Base-by-base conservation (phyloP, 2,888 invertebrate species). In the Zaprionus lineosus region DNA sequence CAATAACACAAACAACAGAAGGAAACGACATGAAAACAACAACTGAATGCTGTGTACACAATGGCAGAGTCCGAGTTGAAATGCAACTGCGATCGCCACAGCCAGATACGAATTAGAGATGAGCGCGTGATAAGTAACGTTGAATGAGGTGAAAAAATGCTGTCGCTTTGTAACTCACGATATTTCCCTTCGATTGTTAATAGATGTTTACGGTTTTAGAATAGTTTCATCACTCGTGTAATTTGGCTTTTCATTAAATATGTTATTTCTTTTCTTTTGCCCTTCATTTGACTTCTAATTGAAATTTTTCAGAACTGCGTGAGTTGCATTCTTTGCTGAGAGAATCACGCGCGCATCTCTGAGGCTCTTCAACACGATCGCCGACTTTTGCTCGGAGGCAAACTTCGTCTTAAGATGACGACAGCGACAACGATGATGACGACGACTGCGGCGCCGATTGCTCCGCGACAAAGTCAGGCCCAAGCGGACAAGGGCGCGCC, bases 401-500 rank as follows among this genome's bases (percentile, higher is more conserved):
- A 52, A 41, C 43, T 9, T 3, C 5, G 15, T 51, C 40, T 34
- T 31, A 31, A 51, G 59, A 61, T 47, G 43, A 18, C 24, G 15
- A n/a, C 40, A 44, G 8, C 29, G 39, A 26, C 41, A 24, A 14
- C 53, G 43, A 18, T 24, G 15, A n/a, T 40, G 53, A 9, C 29
- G 39, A 26, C 41, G 33, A 14, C 44, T 31, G 3, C 21, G n/a
- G 5, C 46, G 57, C 18, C 59, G 60, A 58, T 43, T 44, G 24
- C 37, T 31, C 9, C 46, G 37, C 36, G 19, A 7, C 36, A 28
- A 48, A 21, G 31, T 21, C 14, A 37, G 34, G 24, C 12, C 19
- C 14, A 37, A 37, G 53, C 69, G 51, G 48, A 71, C 68, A 73
- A 73, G 71, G 71, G 71, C 74, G 74, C 63, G 69, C 31, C 71